A percentile compares a stretch with the other conserved stretches of the same genome.
Conservation (phyloP, 2,113 vertebrate species). For the Meleagris gallopavo region DNA sequence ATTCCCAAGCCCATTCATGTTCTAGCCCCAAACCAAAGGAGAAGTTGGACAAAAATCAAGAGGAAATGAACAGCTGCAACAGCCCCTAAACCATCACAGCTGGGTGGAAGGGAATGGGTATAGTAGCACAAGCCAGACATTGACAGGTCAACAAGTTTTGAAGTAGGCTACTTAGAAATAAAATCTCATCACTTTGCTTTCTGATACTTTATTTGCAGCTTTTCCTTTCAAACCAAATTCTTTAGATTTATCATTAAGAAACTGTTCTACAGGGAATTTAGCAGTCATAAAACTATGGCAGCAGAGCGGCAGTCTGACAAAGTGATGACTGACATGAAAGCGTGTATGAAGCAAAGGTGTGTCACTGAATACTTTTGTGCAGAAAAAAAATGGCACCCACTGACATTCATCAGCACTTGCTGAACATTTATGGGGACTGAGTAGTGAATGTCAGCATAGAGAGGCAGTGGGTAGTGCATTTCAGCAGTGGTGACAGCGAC, state of each 20-base stretch:
- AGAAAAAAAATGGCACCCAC: no score
- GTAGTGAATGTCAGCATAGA: no score
- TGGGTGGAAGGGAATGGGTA: neutral
- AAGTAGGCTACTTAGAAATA: neutral
- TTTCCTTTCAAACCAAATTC: neutral
- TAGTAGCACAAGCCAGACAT: neutral
- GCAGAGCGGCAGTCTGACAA: no score
- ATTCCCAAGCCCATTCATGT: neutral
- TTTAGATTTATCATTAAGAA: neutral
- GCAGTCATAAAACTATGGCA: neutral
- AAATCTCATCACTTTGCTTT: neutral
- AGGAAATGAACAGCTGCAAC: neutral
- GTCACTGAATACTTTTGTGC: no score
- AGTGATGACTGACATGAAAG: no score
- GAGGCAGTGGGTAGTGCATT: no score
- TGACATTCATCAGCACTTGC: no score
- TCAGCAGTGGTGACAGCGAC: no score
- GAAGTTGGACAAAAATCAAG: neutral
- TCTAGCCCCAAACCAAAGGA: neutral
- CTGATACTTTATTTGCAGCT: neutral
- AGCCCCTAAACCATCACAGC: neutral
- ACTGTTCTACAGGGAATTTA: neutral
- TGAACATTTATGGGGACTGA: no score
- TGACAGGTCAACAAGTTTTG: neutral
- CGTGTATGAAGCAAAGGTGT: no score